phyloP scores from a whole-genome alignment of 53 echinoderm and acorn worm genomes.

The Echinometra lucunter region DNA sequence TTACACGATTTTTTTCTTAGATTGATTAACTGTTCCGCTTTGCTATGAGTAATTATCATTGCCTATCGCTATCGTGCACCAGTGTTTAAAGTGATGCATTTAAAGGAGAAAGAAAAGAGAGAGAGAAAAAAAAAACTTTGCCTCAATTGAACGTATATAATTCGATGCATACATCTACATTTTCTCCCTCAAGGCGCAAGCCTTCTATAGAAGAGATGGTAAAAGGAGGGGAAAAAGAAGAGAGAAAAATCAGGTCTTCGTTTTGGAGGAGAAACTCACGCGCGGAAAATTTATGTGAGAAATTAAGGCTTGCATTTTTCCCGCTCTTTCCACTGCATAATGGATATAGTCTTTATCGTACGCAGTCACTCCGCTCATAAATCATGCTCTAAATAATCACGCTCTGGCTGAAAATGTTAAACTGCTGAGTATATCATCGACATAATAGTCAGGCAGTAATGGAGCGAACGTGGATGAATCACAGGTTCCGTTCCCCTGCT shows the following conservation, averaged over 20 bases:
- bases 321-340: conserved; percentile 17
- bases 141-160: not conserved
- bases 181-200: not conserved
- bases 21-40: not conserved
- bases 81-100: not conserved
- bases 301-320: conserved; percentile 45
- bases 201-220: not conserved
- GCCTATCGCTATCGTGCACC: not conserved
- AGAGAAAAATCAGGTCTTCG: not conserved
- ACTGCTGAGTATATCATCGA: conserved; percentile 42
- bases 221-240: not conserved
- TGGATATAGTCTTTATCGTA: conserved; percentile 44
- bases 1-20: not conserved
- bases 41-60: not conserved
- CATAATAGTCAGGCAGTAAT: conserved; percentile 7
- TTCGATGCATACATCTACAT: conserved; percentile 13
- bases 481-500: not conserved
- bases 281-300: conserved; percentile 34
- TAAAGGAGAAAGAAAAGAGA: not conserved
- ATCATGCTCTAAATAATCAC: conserved; percentile 49
- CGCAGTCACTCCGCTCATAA: conserved; percentile 26
- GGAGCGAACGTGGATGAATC: conserved; percentile 19
- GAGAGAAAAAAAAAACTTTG: not conserved
- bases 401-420: conserved; percentile 11
- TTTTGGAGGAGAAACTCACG: conserved; percentile 19